Base-by-base conservation (phyloP, 2,888 invertebrate species). In the Orthonychiurus folsomi region DNA sequence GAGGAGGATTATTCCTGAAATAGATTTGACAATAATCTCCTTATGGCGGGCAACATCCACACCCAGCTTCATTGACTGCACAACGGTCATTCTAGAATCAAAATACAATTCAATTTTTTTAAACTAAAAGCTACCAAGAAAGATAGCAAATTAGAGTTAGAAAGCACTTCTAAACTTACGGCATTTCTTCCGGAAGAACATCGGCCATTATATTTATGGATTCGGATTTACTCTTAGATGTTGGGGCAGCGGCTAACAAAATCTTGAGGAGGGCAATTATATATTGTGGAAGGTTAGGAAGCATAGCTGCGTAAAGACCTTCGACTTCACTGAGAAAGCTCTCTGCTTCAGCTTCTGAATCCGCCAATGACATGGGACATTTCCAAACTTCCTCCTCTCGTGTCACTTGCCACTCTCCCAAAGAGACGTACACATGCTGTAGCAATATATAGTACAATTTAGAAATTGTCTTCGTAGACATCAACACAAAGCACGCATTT, bases 191-290 rank as follows among this genome's bases (percentile, higher is more conserved):
- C 1, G 97, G 97, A 71, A 99, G 78, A 57, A 99, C 89, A 79
- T 99, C 99, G 50, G 94, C 91, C 85, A 97, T 87, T 54, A 99
- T 96, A 78, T 97, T 97, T 74, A 97, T 93, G 58, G 96, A 94
- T 76, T 99, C 99, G 12, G 89, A 92, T 80, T 96, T 96, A 3
- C 92, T 87, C 79, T 95, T 96, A n/a, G 93, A 93, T n/a, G 96
- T 96, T 2, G 99, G 97, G 47, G 96, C 94, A 61, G 97, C 96
- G 28, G 97, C 97, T 62, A 99, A 81, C 62, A 99, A 81, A 73
- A 99, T 93, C 81, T 99, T 99, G 59, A 99, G 80, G 61, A 99
- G 77, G 24, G 95, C 93, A 75, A 97, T 97, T 88, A 96, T 93
- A 75, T 96, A 95, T 75, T 97, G 96, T 12, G 96, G 94, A 74